Evolutionary conservation across 2,888 invertebrate genomes (phyloP), one percentile per base, ranked within the genome.

Genomic region (Criorhina ranunculi): DNA sequence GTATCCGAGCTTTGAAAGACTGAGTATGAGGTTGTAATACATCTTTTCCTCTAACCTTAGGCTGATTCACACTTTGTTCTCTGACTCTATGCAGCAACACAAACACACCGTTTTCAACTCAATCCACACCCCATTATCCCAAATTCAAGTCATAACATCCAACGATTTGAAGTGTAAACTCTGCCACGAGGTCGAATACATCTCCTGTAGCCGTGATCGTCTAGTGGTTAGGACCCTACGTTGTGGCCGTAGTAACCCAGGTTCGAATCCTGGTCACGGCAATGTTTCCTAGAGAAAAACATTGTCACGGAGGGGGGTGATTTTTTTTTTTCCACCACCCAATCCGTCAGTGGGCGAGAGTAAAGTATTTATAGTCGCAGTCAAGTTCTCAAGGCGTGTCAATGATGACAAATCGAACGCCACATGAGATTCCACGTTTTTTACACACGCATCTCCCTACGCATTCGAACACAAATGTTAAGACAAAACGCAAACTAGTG

Each of bases 201-300:
- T 35, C 55, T 35, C 55, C 35, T 35, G 17, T 88, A 90, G 90
- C 91, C 90, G 91, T 91, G 90, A 91, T 90, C 90, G 90, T 90
- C 91, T 90, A 90, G 90, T 90, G 90, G 90, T 91, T 91, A 90
- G 90, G 90, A 90, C 91, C 90, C 90, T 89, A 90, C 90, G 90
- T 91, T 90, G 90, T 90, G 90, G 91, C 90, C 90, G 90, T 90
- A 89, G 90, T 90, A 90, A 90, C 90, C 90, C 91, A 90, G 90
- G 90, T 90, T 90, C 90, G 90, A 90, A 91, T 91, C 90, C 90
- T 90, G 90, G 90, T 91, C 86, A 17, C 76, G 15, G 81, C 91
- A 91, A 51, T 51, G 51, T 51, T 29, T 31, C 51, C 29, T n/a
- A n/a, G n/a, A n/a, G 12, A 12, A 33, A 44, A 67, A 62, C 77